Evolutionary conservation across 1,140 invertebrate species (phyloP).

Genomic region (Sminthurinus signatus): DNA sequence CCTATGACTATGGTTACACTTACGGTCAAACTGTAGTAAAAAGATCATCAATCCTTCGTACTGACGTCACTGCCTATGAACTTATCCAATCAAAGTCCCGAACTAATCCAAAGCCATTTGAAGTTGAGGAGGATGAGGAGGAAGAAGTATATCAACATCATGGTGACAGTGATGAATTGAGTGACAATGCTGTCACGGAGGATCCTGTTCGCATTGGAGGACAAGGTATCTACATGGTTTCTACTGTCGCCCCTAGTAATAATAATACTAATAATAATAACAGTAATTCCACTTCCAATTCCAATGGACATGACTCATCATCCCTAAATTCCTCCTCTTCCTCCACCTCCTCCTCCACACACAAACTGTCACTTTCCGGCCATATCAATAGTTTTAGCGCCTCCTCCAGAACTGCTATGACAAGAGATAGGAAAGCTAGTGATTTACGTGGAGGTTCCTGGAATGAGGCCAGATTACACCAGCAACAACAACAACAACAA

Average conservation of each 20-base stretch:
- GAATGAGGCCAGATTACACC: too few relatives aligned
- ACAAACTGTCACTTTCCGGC: too few relatives aligned
- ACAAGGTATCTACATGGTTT: conserved; percentile 34
- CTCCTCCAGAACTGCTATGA: too few relatives aligned
- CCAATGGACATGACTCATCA: too few relatives aligned
- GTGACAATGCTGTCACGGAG: conserved; percentile 50
- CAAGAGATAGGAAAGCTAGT: too few relatives aligned
- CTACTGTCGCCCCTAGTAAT: background rate
- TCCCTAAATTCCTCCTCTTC: too few relatives aligned
- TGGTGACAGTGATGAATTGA: conserved; percentile 45
- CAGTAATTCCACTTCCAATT: too few relatives aligned
- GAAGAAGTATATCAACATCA: conserved; percentile 15
- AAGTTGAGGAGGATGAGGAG: conserved; percentile 36
- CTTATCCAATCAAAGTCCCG: conserved; percentile 51
- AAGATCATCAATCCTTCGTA: conserved; percentile 67
- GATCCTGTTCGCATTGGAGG: conserved; percentile 36
- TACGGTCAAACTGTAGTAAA: conserved; percentile 25
- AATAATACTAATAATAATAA: too few relatives aligned
- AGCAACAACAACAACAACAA: background rate
- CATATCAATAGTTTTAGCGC: too few relatives aligned
- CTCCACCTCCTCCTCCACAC: too few relatives aligned
- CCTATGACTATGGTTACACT: conserved; percentile 5
- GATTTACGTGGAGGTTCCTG: too few relatives aligned
- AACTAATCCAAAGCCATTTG: conserved; percentile 17
- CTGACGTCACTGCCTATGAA: conserved; percentile 77